Evolutionary conservation across 1,140 invertebrate species (phyloP).

Genomic region (Drosophila jambulina): DNA sequence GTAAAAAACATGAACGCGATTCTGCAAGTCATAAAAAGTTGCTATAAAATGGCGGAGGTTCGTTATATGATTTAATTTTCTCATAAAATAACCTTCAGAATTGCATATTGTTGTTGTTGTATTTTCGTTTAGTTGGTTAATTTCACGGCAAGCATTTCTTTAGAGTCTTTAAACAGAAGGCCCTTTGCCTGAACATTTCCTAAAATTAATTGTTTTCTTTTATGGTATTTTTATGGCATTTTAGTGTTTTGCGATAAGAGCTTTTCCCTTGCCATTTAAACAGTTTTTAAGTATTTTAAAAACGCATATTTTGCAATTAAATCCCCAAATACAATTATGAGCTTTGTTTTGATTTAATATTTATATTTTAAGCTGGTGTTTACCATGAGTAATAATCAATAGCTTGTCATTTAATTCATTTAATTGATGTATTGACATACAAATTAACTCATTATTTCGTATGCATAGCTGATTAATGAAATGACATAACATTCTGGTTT

Average conservation of each 20-base stretch:
- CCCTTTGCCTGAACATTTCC: neutral
- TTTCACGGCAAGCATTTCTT: neutral
- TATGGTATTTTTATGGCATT: neutral
- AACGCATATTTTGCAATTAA: neutral
- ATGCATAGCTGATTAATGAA: neutral
- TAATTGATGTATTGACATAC: conserved; percentile 24
- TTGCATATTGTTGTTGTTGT: neutral
- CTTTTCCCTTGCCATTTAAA: neutral
- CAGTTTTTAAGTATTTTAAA: neutral
- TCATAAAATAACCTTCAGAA: neutral
- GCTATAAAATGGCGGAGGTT: neutral
- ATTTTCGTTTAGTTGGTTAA: conserved; percentile 5
- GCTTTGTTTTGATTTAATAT: neutral
- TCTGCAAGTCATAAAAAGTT: conserved; percentile 6
- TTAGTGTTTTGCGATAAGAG: neutral
- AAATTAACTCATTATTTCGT: conserved; percentile 5
- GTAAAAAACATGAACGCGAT: conserved; percentile 6
- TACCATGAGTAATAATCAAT: neutral
- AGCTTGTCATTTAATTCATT: conserved; percentile 5
- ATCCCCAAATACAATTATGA: neutral
- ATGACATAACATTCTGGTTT: neutral
- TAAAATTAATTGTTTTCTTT: neutral
- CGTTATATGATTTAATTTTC: conserved; percentile 11
- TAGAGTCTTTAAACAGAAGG: neutral
- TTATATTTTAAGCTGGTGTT: neutral